Conservation (phyloP, 2,888 invertebrate genomes). For the Eugnorisma glareosa region DNA sequence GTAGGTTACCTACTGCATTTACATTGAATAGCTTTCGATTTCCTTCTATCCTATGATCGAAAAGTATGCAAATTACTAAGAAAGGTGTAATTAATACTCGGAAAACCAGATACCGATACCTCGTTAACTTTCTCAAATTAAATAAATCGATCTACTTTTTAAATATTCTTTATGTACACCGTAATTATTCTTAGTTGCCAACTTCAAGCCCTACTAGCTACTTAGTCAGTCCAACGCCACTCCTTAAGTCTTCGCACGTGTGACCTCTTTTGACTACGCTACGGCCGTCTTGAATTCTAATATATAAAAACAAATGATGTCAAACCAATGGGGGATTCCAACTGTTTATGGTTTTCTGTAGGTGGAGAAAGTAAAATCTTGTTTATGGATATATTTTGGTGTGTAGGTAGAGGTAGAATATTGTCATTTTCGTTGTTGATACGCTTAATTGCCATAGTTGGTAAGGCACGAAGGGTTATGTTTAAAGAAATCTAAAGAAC, state of each 20-base stretch:
- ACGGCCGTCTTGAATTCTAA: slow-evolving; percentile 52
- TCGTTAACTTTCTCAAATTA: slow-evolving; percentile 4
- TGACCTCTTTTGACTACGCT: slow-evolving; percentile 39
- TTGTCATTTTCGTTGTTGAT: not conserved
- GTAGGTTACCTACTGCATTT: not conserved
- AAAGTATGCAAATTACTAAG: not conserved
- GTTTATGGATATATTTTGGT: slow-evolving; percentile 26
- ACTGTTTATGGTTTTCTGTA: slow-evolving; percentile 21
- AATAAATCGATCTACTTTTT: not conserved
- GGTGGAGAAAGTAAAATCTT: slow-evolving; percentile 47
- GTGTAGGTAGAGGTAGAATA: not conserved
- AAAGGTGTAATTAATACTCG: not conserved
- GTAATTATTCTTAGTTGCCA: slow-evolving; percentile 20
- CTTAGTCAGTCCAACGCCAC: not conserved
- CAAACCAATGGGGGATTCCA: slow-evolving; percentile 12
- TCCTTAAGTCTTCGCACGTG: slow-evolving; percentile 53
- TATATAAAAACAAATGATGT: slow-evolving; percentile 41
- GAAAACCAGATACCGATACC: not conserved
- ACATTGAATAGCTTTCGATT: not conserved
- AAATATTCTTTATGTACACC: not conserved
- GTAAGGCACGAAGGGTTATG: not conserved
- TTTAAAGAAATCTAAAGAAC: not conserved
- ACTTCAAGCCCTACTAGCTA: slow-evolving; percentile 20
- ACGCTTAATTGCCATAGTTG: slow-evolving; percentile 2
- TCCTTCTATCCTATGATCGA: not conserved